These are phyloP conservation scores for Pygoscelis antarcticus DNA, from an alignment of 2,113 vertebrate genomes.

Conservation along the genomic window DNA sequence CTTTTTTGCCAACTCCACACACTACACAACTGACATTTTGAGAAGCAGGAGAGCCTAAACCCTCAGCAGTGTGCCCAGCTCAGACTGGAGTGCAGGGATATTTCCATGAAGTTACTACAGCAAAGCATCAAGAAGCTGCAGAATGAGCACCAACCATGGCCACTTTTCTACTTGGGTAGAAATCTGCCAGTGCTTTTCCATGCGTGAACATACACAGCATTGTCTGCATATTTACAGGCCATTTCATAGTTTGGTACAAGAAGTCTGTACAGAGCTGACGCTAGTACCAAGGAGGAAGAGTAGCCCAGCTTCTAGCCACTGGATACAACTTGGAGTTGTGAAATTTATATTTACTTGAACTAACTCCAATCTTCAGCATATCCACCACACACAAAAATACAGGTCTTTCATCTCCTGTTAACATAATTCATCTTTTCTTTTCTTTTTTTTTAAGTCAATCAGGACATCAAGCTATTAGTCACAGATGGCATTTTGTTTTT, in stretches of 20 bases:
- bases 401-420: background rate
- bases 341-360: background rate
- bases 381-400: background rate
- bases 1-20: background rate
- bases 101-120: background rate
- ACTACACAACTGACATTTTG: rapidly evolving
- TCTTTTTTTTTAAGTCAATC: background rate
- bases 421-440: background rate
- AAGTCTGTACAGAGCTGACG: background rate
- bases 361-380: background rate
- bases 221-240: background rate
- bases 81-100: background rate
- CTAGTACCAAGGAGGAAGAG: background rate
- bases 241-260: background rate
- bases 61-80: background rate
- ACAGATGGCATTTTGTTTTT: background rate
- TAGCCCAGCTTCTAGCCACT: background rate
- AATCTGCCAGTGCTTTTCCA: background rate
- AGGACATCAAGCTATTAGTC: background rate
- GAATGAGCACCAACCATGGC: background rate
- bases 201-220: background rate
- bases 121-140: background rate
- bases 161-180: background rate
- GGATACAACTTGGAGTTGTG: background rate
- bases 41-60: background rate